phyloP scores from a whole-genome alignment of 2,888 invertebrate species.

The Cryptophagus acutangulus region DNA sequence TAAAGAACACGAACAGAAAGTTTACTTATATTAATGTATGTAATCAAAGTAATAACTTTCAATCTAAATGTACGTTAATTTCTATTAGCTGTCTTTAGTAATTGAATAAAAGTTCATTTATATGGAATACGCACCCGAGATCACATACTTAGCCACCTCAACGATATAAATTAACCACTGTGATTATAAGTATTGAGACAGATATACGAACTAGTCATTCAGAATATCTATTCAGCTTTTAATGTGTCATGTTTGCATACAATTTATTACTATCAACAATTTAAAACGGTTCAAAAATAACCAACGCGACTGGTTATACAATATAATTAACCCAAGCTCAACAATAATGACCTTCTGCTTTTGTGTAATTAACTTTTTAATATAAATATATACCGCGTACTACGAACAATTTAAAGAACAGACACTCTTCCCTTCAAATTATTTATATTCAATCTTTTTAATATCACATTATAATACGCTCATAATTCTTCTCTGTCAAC shows the following conservation, averaged over 20 bases:
- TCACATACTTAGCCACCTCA: constrained; percentile 30
- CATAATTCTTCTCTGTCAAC: no score
- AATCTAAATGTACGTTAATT: constrained; percentile 38
- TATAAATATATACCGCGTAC: neutral
- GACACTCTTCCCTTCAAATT: no score
- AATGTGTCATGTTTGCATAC: constrained; percentile 41
- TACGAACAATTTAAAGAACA: neutral
- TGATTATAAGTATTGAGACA: constrained; percentile 37
- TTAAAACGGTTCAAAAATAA: neutral
- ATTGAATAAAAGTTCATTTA: constrained; percentile 41
- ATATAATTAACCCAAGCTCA: neutral
- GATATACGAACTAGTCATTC: constrained; percentile 33
- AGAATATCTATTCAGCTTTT: constrained; percentile 39
- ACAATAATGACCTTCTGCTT: constrained; percentile 1
- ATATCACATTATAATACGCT: no score
- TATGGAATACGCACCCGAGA: constrained; percentile 33
- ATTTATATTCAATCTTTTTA: no score
- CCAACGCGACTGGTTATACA: neutral
- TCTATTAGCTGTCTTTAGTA: constrained; percentile 38
- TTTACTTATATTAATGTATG: constrained; percentile 28
- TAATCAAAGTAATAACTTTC: constrained; percentile 39
- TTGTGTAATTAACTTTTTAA: constrained; percentile 1
- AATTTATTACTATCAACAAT: constrained; percentile 36
- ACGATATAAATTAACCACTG: constrained; percentile 35
- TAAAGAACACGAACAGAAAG: constrained; percentile 25